Evolutionary conservation across 2,888 invertebrate genomes (phyloP).

Genomic region (Argyra leucocephala): DNA sequence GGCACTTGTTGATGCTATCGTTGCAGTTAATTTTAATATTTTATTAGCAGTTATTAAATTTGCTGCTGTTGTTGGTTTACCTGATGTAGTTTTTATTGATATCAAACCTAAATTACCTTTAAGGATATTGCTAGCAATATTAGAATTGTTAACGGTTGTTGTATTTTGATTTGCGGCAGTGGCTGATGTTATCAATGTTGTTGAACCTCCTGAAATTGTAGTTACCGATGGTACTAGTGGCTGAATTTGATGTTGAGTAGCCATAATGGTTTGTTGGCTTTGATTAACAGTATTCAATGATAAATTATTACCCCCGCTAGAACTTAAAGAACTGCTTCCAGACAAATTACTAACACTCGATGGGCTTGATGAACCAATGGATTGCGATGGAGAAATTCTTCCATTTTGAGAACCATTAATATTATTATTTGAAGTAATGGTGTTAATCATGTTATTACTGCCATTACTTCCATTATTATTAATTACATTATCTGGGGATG

Average conservation of each 20-base stretch:
- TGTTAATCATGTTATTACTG: conserved; percentile 18
- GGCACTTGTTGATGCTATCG: conserved; percentile 35
- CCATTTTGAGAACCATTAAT: conserved; percentile 20
- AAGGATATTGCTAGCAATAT: conserved; percentile 38
- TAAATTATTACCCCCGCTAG: conserved; percentile 32
- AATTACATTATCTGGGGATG: conserved; percentile 36
- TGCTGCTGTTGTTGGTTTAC: conserved; percentile 24
- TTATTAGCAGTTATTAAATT: conserved; percentile 41
- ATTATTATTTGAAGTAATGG: conserved; percentile 19
- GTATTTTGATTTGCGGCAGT: conserved; percentile 9
- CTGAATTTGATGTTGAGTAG: neutral
- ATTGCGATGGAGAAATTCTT: conserved; percentile 42
- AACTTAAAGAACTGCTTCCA: conserved; percentile 30
- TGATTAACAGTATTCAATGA: conserved; percentile 25
- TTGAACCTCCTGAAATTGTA: neutral
- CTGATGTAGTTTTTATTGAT: conserved; percentile 35
- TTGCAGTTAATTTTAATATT: conserved; percentile 40
- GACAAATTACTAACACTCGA: conserved; percentile 44
- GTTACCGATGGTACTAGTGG: conserved; percentile 21
- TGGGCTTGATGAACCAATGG: conserved; percentile 41
- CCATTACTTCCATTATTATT: conserved; percentile 21
- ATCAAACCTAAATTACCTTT: conserved; percentile 43
- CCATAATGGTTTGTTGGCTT: conserved; percentile 13
- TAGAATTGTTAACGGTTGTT: conserved; percentile 24
- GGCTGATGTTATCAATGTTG: neutral